A percentile compares a stretch with the other conserved stretches of the same genome.
Evolutionary conservation across 2,888 invertebrate genomes (phyloP).

Genomic region (Drosophila kokeensis): DNA sequence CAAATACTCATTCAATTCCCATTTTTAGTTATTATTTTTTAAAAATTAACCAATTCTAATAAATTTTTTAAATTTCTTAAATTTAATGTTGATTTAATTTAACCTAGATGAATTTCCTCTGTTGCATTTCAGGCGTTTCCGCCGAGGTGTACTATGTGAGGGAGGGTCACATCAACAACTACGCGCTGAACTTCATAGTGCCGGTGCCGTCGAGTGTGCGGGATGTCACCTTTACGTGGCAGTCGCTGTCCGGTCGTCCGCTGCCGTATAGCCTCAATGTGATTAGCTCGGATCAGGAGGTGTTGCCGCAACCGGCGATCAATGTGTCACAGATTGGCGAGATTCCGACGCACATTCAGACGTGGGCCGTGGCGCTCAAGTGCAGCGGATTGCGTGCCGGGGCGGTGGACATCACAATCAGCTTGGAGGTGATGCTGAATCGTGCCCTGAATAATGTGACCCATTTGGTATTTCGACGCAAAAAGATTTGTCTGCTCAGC

Average conservation of each 20-base stretch:
- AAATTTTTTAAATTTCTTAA: neutral
- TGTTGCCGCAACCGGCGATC: constrained; percentile 90
- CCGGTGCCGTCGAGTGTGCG: constrained; percentile 94
- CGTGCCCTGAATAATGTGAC: constrained; percentile 89
- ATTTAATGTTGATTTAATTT: neutral
- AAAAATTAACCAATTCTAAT: neutral
- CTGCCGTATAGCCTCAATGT: constrained; percentile 93
- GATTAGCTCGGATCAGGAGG: constrained; percentile 90
- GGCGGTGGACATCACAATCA: constrained; percentile 93
- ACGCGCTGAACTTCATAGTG: constrained; percentile 95
- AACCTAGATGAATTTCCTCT: neutral
- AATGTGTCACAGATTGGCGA: constrained; percentile 93
- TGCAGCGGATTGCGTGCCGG: constrained; percentile 93
- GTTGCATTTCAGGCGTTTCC: constrained; percentile 88
- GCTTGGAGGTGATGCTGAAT: constrained; percentile 92
- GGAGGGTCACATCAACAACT: constrained; percentile 95
- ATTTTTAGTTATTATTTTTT: neutral
- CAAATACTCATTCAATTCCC: neutral
- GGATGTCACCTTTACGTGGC: constrained; percentile 96
- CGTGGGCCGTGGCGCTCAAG: constrained; percentile 92
- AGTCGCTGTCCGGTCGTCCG: constrained; percentile 91
- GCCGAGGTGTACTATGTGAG: constrained; percentile 96
- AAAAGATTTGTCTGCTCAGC: constrained; percentile 91
- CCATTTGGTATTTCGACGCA: constrained; percentile 91
- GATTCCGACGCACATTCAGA: constrained; percentile 92